Base-by-base conservation (phyloP, 2,888 invertebrate species). In the Monoplex corrugatus region DNA sequence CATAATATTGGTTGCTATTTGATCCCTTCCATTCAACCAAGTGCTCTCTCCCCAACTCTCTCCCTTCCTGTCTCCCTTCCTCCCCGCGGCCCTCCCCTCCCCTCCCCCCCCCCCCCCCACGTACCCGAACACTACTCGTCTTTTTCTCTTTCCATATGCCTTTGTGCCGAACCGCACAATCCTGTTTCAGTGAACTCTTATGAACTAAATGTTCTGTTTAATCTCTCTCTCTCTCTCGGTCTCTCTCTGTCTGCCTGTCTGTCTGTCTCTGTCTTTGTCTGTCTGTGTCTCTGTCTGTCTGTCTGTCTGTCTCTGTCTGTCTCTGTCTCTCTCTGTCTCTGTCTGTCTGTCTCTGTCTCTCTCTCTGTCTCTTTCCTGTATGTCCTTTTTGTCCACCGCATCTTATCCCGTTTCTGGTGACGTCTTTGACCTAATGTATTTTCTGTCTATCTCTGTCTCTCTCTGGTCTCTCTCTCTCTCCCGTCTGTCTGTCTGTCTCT, bases 321-420 rank as follows among this genome's bases (percentile, higher is more conserved):
- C 28, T 85, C 10, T 57, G 35, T 85, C 57, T 57, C 85, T 85
- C 8, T 85, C 44, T 57, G 35, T 57, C 85, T 85, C 57, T 85
- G 35, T 85, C 32, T 85, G 35, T 85, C 23, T 68, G 23, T 68
- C 13, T 68, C 13, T 68, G 23, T 68, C 13, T 68, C 23, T 68
- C 13, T 68, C 23, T 68, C 13, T 68, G 63, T 68, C 16, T 72
- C 32, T 72, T 8, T 32, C n/a, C n/a, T n/a, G n/a, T n/a, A n/a
- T n/a, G n/a, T n/a, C n/a, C n/a, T n/a, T n/a, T n/a, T n/a, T n/a
- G n/a, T n/a, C n/a, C n/a, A n/a, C n/a, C n/a, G n/a, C n/a, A n/a
- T n/a, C n/a, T n/a, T n/a, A n/a, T n/a, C n/a, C n/a, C n/a, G n/a
- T n/a, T n/a, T n/a, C n/a, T n/a, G n/a, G n/a, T n/a, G n/a, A n/a